Evolutionary conservation across 2,797 vertebrate genomes (phyloP).

Genomic region (Leptatherina wallacei): DNA sequence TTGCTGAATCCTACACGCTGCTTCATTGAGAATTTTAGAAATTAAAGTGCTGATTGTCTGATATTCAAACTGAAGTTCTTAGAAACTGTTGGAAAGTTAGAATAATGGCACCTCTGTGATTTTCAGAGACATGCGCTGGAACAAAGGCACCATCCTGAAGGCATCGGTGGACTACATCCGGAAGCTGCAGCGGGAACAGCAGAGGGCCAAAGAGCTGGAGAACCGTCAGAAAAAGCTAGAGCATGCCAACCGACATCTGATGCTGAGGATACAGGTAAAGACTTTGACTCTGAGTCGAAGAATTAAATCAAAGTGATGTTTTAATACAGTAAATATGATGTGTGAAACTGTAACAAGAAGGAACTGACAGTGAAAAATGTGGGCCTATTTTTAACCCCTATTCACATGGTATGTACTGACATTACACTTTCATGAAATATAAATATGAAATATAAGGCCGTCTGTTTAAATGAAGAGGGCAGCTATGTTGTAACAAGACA

Average conservation of each 20-base stretch:
- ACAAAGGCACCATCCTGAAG: conserved; percentile 98
- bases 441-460: too few relatives aligned
- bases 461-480: too few relatives aligned
- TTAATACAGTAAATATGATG: not conserved
- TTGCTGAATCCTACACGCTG: not conserved
- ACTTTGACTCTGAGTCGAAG: not conserved
- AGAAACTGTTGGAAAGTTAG: not conserved
- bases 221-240: conserved; percentile 96
- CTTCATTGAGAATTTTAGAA: not conserved
- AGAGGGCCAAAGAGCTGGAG: conserved; percentile 94
- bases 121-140: conserved; percentile 97
- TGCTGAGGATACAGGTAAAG: conserved; percentile 94
- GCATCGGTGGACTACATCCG: conserved; percentile 98
- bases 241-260: conserved; percentile 92
- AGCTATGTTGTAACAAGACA: too few relatives aligned
- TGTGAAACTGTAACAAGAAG: not conserved
- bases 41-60: not conserved
- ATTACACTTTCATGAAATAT: too few relatives aligned
- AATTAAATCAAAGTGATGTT: not conserved
- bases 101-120: conserved; percentile 31
- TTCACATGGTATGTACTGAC: not conserved
- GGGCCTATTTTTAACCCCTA: not conserved
- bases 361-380: not conserved
- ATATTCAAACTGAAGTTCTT: not conserved
- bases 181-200: conserved; percentile 95